Base-by-base conservation (phyloP, 1,140 invertebrate species). In the Diabrotica virgifera region DNA sequence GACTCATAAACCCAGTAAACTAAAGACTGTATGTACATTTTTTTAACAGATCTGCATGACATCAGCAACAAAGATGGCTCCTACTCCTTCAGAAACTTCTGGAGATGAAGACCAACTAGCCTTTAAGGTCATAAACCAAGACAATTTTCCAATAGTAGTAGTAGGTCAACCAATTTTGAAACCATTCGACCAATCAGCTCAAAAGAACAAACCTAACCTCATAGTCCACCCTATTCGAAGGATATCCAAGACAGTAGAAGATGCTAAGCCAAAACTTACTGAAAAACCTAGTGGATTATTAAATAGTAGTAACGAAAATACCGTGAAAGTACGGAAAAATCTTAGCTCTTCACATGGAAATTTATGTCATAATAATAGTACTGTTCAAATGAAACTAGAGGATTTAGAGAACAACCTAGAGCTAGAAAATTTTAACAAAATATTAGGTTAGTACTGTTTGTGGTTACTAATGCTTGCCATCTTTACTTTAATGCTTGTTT, bases 401-500 rank as follows among this genome's bases (percentile, higher is more conserved):
- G 72, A 76, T 62, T 67, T 69, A 24, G 66, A 69, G 56, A 65
- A 62, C 71, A 66, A 70, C 68, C 67, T 71, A 71, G 71, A 70
- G 70, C 70, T 66, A 70, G 62, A 57, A 10, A 24, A 51, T 59
- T 89, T 89, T 76, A 85, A 85, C 35, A 83, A 85, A 65, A 83
- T 83, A 6, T 62, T 70, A 46, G 59, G 59, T 60, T 13, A 61
- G 36, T 57, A 12, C 36, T 36, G 10, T 55, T 8, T 10, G 5
- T 10, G n/a, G 46, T 50, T 24, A 24, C 4, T 24, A 24, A 24
- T 24, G 24, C 24, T 24, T 24, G 24, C 24, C 24, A 24, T 24
- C 24, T 24, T 24, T 24, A 24, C 24, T 24, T 24, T 24, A 24
- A 24, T 24, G 24, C 24, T 24, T 24, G 1, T 24, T 24, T 24